Evolutionary conservation across 2,888 invertebrate species (phyloP), one percentile per base, ranked within the genome.

Genomic region (Malacosoma neustria): DNA sequence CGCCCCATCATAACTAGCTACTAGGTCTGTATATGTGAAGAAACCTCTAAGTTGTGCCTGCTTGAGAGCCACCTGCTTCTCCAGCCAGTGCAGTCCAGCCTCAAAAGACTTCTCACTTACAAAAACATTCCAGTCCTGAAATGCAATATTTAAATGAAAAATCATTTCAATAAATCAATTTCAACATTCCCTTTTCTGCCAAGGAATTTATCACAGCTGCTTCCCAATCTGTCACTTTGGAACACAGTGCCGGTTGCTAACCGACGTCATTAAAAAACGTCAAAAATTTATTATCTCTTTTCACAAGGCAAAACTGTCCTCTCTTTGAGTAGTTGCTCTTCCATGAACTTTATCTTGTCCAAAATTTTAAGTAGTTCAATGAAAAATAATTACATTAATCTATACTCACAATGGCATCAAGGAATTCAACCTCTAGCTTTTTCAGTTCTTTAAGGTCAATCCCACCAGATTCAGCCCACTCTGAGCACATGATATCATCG

Each of bases 401-500:
- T 32, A 14, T 36, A 87, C 91, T 90, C 84, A 95, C 97, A 66
- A 99, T 94, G 46, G 97, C 97, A 54, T 89, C 87, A 12, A 98
- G 89, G 82, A 98, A 97, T 60, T 95, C 92, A 41, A 91, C 87
- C 87, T 99, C 98, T 39, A 97, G 82, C 64, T 89, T 85, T 69
- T 96, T 96, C 38, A 99, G 87, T 54, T 92, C 85, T 42, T 90
- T 87, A 49, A 96, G 87, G 40, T 91, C 89, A 51, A 97, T 79
- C 41, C 92, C 91, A 9, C 93, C 94, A 31, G 95, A 93, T 43
- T 89, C 88, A 9, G 98, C 97, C 98, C 98, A 99, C 77, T 97
- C 96, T 39, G 93, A 91, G 64, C 96, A 92, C 65, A 94, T 91
- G 46, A 96, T 94, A 72, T 96, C 96, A 63, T 97, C 97, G 46